These are phyloP conservation scores for Macrotis lagotis DNA, from an alignment of 2,113 vertebrate genomes.

Conservation along the genomic window DNA sequence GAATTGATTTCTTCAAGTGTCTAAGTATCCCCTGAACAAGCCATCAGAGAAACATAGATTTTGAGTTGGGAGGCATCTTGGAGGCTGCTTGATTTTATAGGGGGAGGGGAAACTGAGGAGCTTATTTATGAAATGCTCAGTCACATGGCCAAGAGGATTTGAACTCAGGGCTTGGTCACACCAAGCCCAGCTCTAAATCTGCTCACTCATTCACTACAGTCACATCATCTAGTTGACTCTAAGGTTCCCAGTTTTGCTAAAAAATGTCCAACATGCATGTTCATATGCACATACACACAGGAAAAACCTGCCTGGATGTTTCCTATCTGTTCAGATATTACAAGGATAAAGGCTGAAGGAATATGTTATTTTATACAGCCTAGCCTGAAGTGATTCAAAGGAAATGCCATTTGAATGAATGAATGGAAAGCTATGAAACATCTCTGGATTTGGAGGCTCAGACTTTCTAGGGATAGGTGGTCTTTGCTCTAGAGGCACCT, in stretches of 20 bases:
- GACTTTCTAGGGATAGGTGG: not conserved
- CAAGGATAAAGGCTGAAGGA: not conserved
- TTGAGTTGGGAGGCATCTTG: not conserved
- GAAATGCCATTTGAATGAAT: not conserved
- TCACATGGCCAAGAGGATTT: not conserved
- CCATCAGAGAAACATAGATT: not conserved
- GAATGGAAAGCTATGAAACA: not conserved
- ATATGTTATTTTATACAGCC: slow-evolving; percentile 14
- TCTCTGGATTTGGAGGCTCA: not conserved
- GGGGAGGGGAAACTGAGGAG: not conserved
- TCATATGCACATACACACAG: not conserved
- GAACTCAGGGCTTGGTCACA: not conserved
- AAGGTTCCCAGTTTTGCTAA: not conserved
- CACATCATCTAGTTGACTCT: not conserved
- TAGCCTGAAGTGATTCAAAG: slow-evolving; percentile 24
- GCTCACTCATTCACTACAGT: no score
- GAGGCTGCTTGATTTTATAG: not conserved
- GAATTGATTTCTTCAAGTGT: not conserved
- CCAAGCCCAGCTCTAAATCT: not conserved
- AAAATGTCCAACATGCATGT: not conserved
- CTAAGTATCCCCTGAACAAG: not conserved
- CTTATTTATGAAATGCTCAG: not conserved
- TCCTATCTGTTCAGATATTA: no score
- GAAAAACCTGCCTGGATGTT: not conserved
- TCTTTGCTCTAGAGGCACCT: not conserved